Evolutionary conservation across 2,113 vertebrate species (phyloP).

Genomic region (Epinephelus moara): DNA sequence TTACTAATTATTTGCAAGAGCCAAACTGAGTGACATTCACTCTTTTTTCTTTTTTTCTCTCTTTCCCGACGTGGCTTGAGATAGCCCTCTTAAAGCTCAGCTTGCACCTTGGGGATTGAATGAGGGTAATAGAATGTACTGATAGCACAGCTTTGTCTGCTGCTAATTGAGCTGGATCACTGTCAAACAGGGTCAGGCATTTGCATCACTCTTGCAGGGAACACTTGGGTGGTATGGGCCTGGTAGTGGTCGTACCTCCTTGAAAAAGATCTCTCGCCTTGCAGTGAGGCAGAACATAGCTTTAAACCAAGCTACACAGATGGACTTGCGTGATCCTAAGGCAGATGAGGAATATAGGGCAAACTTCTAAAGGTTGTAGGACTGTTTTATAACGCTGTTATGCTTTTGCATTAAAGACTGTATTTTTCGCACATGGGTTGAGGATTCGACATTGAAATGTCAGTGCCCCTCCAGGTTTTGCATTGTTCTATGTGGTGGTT

Average conservation of each 20-base stretch:
- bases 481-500: constrained; percentile 68
- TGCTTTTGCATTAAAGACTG: constrained; percentile 71
- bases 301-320: constrained; percentile 71
- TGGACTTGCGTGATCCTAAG: constrained; percentile 58
- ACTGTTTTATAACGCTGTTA: constrained; percentile 72
- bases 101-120: constrained; percentile 75
- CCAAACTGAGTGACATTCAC: constrained; percentile 88
- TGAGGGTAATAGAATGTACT: constrained; percentile 72
- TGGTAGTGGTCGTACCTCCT: constrained; percentile 41
- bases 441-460: constrained; percentile 70
- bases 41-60: constrained; percentile 63
- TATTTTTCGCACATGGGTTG: constrained; percentile 66
- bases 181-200: constrained; percentile 72
- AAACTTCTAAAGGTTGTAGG: constrained; percentile 70
- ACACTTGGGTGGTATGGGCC: constrained; percentile 38
- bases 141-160: constrained; percentile 66
- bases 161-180: constrained; percentile 68
- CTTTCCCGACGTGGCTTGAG: constrained; percentile 68
- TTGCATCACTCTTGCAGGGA: constrained; percentile 60
- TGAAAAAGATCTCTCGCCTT: constrained; percentile 61
- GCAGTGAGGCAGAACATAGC: constrained; percentile 69
- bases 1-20: constrained; percentile 80
- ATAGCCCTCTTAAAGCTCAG: constrained; percentile 65
- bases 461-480: constrained; percentile 73
- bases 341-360: constrained; percentile 65